These are phyloP conservation scores for Lucilia cuprina DNA, from an alignment of 1,140 invertebrate genomes.

Conservation along the genomic window DNA sequence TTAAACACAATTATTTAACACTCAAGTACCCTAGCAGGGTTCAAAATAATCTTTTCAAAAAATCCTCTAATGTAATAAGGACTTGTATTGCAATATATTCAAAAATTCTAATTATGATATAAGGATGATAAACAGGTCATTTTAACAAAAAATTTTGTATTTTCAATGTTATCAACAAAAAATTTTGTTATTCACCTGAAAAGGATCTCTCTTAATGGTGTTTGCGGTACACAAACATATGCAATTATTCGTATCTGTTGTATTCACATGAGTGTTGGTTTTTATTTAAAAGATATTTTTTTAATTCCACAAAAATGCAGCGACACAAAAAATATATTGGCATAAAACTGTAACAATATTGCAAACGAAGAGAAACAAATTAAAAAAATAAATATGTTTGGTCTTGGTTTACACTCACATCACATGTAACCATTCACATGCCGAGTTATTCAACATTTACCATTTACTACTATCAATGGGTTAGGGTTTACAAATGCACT, in stretches of 20 bases:
- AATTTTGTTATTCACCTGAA: no score
- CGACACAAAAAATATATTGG: neutral
- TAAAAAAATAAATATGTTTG: neutral
- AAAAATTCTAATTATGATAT: no score
- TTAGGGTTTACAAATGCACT: no score
- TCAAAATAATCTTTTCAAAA: no score
- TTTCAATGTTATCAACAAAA: no score
- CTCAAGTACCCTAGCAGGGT: no score
- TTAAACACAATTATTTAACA: no score
- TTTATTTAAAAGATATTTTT: conserved; percentile 13
- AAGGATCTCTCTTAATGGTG: no score
- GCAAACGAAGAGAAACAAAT: neutral
- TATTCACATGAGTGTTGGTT: neutral
- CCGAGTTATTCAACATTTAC: neutral
- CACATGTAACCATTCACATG: neutral
- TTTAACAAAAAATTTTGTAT: no score
- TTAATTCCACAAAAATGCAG: neutral
- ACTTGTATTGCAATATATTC: no score
- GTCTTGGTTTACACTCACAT: conserved; percentile 6
- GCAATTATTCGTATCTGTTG: neutral
- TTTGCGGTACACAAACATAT: neutral
- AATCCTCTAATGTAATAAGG: no score
- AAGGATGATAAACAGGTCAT: no score
- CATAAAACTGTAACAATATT: neutral
- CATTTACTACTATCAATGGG: neutral